These are phyloP conservation scores for Drosophila sechellia DNA, from an alignment of 1,140 invertebrate species.

Conservation along the genomic window DNA sequence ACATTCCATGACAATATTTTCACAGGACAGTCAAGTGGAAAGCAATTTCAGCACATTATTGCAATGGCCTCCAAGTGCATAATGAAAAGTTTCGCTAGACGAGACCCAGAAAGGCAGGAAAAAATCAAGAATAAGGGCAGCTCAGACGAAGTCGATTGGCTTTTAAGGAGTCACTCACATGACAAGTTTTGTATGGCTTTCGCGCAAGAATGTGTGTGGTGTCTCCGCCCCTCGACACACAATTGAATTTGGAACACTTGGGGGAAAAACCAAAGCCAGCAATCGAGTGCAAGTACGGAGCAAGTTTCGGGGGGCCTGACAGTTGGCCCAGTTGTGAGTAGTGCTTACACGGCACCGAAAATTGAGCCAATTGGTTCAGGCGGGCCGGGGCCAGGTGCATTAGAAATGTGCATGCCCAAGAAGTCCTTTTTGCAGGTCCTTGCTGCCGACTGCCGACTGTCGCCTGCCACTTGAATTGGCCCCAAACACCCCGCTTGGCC, in stretches of 20 bases:
- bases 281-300: slow-evolving; percentile 39
- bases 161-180: slow-evolving; percentile 78
- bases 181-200: slow-evolving; percentile 63
- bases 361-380: slow-evolving; percentile 74
- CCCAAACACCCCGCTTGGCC: slow-evolving; percentile 8
- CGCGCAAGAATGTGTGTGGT: slow-evolving; percentile 53
- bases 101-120: slow-evolving; percentile 21
- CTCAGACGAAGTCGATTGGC: slow-evolving; percentile 68
- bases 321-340: slow-evolving; percentile 76
- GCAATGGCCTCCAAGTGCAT: slow-evolving; percentile 61
- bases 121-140: slow-evolving; percentile 48
- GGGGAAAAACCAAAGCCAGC: slow-evolving; percentile 49
- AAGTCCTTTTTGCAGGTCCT: slow-evolving; percentile 11
- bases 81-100: slow-evolving; percentile 64
- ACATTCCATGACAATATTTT: slow-evolving; percentile 5
- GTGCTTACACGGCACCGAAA: slow-evolving; percentile 70
- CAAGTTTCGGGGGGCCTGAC: slow-evolving; percentile 38
- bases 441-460: background rate
- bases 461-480: slow-evolving; percentile 44
- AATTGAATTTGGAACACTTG: slow-evolving; percentile 74
- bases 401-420: slow-evolving; percentile 74
- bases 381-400: slow-evolving; percentile 62
- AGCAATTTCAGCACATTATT: slow-evolving; percentile 73
- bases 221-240: slow-evolving; percentile 42
- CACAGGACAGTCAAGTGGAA: slow-evolving; percentile 56